Conservation (phyloP, 2,113 vertebrate genomes). For the Delphinus delphis region DNA sequence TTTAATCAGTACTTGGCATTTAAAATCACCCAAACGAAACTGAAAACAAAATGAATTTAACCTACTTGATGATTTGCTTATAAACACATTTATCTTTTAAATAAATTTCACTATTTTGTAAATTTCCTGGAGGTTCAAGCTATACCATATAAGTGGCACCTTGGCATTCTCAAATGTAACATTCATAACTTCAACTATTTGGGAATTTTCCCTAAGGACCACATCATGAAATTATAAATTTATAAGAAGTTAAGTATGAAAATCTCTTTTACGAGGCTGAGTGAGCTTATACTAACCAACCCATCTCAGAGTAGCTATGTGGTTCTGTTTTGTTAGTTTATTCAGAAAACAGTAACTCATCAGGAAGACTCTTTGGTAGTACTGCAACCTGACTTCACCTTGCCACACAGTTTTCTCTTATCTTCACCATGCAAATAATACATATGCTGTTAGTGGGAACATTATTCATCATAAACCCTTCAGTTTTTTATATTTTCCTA, state of each 20-base stretch:
- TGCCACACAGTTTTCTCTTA: neutral
- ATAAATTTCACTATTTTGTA: neutral
- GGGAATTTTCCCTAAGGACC: neutral
- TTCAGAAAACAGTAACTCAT: neutral
- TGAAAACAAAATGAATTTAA: constrained; percentile 12
- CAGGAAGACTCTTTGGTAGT: neutral
- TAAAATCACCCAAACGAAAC: neutral
- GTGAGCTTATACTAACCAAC: neutral
- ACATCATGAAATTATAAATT: neutral
- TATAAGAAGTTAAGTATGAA: neutral
- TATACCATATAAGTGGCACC: neutral
- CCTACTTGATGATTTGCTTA: neutral
- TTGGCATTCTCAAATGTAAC: neutral
- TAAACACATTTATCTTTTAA: neutral
- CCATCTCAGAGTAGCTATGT: neutral
- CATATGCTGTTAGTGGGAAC: neutral
- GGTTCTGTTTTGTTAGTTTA: neutral
- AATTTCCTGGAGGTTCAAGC: neutral
- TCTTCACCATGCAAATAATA: neutral
- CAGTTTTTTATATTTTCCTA: neutral
- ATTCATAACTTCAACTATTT: neutral
- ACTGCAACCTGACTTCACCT: neutral
- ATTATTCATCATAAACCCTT: neutral
- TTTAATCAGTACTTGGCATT: neutral
- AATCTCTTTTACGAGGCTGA: neutral